Base-by-base conservation (phyloP, 2,797 vertebrate genomes). In the Columba guinea region DNA sequence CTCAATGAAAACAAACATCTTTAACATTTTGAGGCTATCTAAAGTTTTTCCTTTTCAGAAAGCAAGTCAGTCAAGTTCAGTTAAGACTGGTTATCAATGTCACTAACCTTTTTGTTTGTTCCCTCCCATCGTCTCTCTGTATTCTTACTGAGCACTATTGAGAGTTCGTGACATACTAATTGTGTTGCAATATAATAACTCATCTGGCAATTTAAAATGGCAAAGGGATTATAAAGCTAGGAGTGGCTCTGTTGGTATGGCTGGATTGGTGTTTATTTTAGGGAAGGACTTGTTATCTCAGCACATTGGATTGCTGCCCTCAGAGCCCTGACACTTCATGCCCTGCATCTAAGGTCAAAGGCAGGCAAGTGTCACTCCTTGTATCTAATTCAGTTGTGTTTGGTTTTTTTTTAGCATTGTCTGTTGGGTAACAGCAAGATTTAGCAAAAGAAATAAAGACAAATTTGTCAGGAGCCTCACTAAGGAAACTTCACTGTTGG, bases 211-310 rank as follows among this genome's bases (percentile, higher is more conserved):
- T 60, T 68, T 84, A 70, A 91, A 95, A 86, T 56, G 58, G 55
- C 82, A 60, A 65, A 84, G 55, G 69, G 44, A 90, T 96, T 93
- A 85, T 64, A 93, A 93, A 91, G 49, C 51, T 71, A 63, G 74
- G 70, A 41, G 22, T 4, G 5, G 13, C 37, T 70, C 18, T 24
- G 30, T 53, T 82, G 71, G 26, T 85, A n/a, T 79, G 83, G 41
- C 24, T 1, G 0, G 10, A 22, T 35, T 65, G 69, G 32, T 82
- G 56, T 95, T 81, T 94, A 90, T 96, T 88, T 89, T 82, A 63
- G 41, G 65, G 87, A 90, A 69, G n/a, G 39, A 51, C 68, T 19
- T 17, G 35, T 78, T 87, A 82, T 90, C 77, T 93, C 35, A 12
- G 51, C 18, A 5, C 11, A 15, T 46, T 91, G 82, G 70, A 89